These are phyloP conservation scores for Gymnocephalus cernua DNA, from an alignment of 2,113 vertebrate genomes.

Conservation along the genomic window DNA sequence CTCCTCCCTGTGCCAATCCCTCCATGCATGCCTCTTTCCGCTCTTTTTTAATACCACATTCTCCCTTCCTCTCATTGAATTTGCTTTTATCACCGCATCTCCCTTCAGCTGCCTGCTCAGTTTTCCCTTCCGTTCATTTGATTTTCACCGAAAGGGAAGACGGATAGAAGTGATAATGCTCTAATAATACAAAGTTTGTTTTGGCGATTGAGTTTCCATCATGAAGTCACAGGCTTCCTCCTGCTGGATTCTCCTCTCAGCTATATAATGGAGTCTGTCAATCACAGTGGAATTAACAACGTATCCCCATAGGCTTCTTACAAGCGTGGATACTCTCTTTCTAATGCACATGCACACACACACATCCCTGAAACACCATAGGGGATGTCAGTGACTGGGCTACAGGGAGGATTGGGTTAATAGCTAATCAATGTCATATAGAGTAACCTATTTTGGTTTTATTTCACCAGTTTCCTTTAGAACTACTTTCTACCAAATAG, in stretches of 20 bases:
- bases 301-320: constrained; percentile 12
- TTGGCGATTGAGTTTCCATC: constrained; percentile 63
- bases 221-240: constrained; percentile 32
- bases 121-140: constrained; percentile 16
- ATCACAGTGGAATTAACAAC: constrained; percentile 56
- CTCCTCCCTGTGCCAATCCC: constrained; percentile 47
- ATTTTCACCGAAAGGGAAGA: constrained; percentile 35
- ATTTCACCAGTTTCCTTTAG: background rate
- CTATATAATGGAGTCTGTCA: constrained; percentile 55
- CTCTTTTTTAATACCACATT: background rate
- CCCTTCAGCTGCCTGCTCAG: constrained; percentile 4
- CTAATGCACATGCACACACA: background rate
- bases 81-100: constrained; percentile 28
- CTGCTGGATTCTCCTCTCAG: constrained; percentile 31
- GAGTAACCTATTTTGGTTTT: constrained; percentile 14
- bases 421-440: constrained; percentile 62
- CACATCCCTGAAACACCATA: constrained; percentile 32
- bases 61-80: constrained; percentile 46
- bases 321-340: constrained; percentile 15
- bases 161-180: constrained; percentile 28
- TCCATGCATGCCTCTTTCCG: constrained; percentile 33
- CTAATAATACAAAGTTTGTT: constrained; percentile 57
- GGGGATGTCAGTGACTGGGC: constrained; percentile 20
- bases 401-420: constrained; percentile 60
- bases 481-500: background rate